Evolutionary conservation across 2,113 vertebrate species (phyloP), one percentile per base, ranked within the genome.

Genomic region (Corythoichthys intestinalis): DNA sequence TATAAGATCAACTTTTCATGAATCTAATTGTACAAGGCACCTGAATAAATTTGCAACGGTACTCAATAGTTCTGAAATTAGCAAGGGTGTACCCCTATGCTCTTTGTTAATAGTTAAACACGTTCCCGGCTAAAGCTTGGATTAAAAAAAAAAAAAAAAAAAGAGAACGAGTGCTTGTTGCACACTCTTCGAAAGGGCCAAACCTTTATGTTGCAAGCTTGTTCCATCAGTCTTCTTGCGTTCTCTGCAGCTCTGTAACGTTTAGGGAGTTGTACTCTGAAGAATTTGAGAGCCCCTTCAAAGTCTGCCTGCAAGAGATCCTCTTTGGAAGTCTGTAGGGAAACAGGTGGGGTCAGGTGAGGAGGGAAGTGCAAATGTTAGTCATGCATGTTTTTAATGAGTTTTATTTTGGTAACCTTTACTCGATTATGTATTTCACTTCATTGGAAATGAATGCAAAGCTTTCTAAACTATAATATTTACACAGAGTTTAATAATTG

Each of bases 121-220:
- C 41, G 9, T 44, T 44, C 41, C 41, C 2, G 4, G 41, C 41
- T 44, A 8, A 44, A 44, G 41, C 41, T 44, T 44, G 6, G 41
- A 7, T 44, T 17, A 39, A n/a, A n/a, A n/a, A n/a, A n/a, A n/a
- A n/a, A n/a, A n/a, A n/a, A n/a, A 44, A 13, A 28, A 56, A 34
- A 4, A 9, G 44, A 62, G 60, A 60, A 6, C 2, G n/a, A 38
- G n/a, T 35, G 60, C 9, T 35, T 70, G 17, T n/a, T 71, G 37
- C 39, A 48, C 5, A 28, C 56, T 20, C 50, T 37, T 62, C 14
- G 20, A 7, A n/a, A 49, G 39, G 8, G 44, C 10, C 82, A 86
- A 93, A 99, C 97, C 94, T 99, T 99, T 52, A 99, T 97, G 85
- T 96, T 98, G 89, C 97, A 99, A 74, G 97, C 97, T 76, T 98